Percentiles rank a stretch among this genome's conserved stretches.
Evolutionary conservation across 2,888 invertebrate species (phyloP).

Genomic region (Phoenoteleia sp.): DNA sequence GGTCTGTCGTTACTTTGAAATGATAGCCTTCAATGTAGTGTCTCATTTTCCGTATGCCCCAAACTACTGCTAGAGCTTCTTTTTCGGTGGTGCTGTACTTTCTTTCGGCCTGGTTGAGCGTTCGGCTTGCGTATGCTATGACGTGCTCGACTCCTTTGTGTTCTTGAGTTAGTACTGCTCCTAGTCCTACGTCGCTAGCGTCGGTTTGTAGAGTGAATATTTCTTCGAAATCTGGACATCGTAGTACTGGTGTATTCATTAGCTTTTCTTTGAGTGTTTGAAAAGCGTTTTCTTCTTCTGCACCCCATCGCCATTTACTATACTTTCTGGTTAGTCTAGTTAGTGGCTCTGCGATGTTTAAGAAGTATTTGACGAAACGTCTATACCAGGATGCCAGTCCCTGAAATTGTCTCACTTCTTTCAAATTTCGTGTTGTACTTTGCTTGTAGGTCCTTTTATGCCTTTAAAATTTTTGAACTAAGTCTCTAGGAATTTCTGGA

Average conservation of each 20-base stretch:
- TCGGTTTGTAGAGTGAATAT: too few relatives aligned
- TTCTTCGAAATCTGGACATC: constrained; percentile 54
- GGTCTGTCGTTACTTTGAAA: too few relatives aligned
- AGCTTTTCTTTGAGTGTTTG: constrained; percentile 13
- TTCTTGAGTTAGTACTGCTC: too few relatives aligned
- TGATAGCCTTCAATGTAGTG: constrained; percentile 22
- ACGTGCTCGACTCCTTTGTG: constrained; percentile 16
- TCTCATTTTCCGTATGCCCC: background rate
- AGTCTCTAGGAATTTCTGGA: too few relatives aligned
- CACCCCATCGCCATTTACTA: constrained; percentile 11
- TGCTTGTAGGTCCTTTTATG: too few relatives aligned
- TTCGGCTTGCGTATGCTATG: constrained; percentile 65
- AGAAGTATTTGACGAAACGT: background rate
- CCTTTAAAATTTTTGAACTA: too few relatives aligned
- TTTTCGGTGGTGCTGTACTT: background rate
- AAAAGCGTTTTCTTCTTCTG: constrained; percentile 28
- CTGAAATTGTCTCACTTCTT: too few relatives aligned
- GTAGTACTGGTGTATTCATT: constrained; percentile 27
- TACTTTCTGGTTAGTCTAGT: background rate
- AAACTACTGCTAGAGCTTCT: background rate
- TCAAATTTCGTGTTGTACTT: too few relatives aligned
- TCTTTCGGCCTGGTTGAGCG: background rate
- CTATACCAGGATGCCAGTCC: too few relatives aligned
- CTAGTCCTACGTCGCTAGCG: too few relatives aligned
- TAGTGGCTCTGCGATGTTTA: background rate